These are phyloP conservation scores for Aporrectodea caliginosa DNA, from an alignment of 1,140 invertebrate genomes.

Conservation along the genomic window DNA sequence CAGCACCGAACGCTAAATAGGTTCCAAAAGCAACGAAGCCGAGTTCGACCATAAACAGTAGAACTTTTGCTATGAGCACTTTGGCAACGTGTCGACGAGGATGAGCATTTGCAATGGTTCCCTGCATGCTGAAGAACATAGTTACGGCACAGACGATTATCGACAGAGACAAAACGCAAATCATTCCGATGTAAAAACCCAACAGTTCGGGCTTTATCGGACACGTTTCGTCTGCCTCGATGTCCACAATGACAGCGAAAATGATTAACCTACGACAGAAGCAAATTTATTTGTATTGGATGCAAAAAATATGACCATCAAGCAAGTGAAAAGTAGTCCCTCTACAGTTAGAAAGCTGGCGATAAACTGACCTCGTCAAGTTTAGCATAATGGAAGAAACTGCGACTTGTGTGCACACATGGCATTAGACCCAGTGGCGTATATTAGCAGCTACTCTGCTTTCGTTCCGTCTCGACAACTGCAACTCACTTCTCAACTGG, in stretches of 20 bases:
- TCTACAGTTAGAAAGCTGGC: no score
- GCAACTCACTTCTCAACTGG: no score
- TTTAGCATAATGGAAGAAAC: no score
- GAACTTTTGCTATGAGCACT: background rate
- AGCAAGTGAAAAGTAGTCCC: no score
- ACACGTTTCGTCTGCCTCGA: background rate
- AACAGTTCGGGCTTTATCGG: background rate
- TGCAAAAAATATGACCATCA: no score
- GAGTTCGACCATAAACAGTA: background rate
- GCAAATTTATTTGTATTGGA: no score
- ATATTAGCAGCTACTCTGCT: no score
- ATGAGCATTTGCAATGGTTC: background rate
- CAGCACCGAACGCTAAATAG: background rate
- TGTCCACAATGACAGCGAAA: background rate
- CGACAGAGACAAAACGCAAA: background rate
- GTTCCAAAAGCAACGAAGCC: background rate
- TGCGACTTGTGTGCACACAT: no score
- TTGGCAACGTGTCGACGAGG: background rate
- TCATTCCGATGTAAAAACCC: background rate
- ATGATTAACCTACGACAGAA: background rate
- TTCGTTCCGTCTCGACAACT: no score
- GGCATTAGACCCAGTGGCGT: no score
- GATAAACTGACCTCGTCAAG: no score
- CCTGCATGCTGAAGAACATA: background rate
- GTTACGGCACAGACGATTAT: background rate